phyloP scores from a whole-genome alignment of 2,888 invertebrate genomes.

The Ormia ochracea region DNA sequence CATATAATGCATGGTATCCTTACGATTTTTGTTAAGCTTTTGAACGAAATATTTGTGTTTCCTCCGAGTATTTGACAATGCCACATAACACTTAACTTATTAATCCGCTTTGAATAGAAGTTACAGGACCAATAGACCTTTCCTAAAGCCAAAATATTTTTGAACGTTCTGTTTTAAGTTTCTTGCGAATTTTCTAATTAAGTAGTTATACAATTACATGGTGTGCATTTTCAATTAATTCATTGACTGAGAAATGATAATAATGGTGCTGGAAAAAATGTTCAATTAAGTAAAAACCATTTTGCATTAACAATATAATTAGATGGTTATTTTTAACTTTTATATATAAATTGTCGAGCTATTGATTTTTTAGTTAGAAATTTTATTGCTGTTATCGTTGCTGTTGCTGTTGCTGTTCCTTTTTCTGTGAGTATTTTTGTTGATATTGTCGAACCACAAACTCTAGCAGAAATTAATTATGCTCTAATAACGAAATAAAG shows the following conservation, averaged over 20 bases:
- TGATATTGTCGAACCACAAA: background rate
- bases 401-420: no score
- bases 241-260: background rate
- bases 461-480: slow-evolving; percentile 11
- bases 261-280: background rate
- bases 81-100: no score
- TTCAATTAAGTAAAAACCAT: background rate
- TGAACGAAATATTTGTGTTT: no score
- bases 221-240: background rate
- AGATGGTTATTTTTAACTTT: slow-evolving; percentile 41
- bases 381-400: background rate
- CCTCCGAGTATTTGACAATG: no score
- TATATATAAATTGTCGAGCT: no score
- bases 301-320: slow-evolving; percentile 13
- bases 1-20: no score
- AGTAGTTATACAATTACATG: background rate
- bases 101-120: no score
- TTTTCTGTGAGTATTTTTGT: background rate
- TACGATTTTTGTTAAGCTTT: no score
- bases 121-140: no score
- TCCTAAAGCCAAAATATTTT: no score
- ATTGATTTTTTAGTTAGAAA: slow-evolving; percentile 32
- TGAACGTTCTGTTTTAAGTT: no score
- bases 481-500: background rate
- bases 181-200: no score